A percentile compares a stretch with the other conserved stretches of the same genome.
Conservation (phyloP, 1,140 invertebrate species). For the Chironomus tepperi region DNA sequence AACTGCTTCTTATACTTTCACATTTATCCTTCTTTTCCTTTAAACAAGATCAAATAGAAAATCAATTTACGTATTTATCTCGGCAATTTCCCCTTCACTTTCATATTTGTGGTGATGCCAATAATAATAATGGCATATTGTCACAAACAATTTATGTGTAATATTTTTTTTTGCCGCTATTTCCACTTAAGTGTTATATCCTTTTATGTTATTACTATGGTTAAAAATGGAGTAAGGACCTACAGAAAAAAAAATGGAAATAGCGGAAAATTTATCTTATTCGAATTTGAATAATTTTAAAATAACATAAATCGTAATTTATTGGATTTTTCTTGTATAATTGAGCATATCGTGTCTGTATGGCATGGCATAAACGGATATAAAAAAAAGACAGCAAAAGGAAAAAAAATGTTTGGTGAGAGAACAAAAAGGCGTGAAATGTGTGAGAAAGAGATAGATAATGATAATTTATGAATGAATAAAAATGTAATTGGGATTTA, state of each 20-base stretch:
- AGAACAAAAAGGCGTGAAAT: background rate
- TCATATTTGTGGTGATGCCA: background rate
- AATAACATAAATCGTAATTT: constrained; percentile 24
- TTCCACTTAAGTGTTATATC: background rate
- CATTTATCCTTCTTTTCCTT: background rate
- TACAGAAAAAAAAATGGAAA: background rate
- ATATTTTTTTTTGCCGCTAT: background rate
- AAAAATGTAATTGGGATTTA: constrained; percentile 19
- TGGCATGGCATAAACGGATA: background rate
- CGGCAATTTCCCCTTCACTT: background rate
- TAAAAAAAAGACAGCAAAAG: background rate
- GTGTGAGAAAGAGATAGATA: background rate
- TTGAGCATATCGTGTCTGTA: background rate
- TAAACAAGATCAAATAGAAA: constrained; percentile 4
- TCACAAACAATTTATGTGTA: background rate
- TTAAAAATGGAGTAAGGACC: background rate
- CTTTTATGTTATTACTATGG: background rate
- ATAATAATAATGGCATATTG: background rate
- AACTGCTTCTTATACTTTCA: too few relatives aligned
- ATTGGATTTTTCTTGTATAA: constrained; percentile 19
- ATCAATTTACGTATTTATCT: background rate
- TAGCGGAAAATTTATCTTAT: background rate
- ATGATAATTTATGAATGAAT: constrained; percentile 22
- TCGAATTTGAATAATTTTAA: constrained; percentile 18
- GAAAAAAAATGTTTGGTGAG: background rate